These are phyloP conservation scores for Pyrrhosoma nymphula DNA, from an alignment of 2,888 invertebrate genomes.

Conservation along the genomic window DNA sequence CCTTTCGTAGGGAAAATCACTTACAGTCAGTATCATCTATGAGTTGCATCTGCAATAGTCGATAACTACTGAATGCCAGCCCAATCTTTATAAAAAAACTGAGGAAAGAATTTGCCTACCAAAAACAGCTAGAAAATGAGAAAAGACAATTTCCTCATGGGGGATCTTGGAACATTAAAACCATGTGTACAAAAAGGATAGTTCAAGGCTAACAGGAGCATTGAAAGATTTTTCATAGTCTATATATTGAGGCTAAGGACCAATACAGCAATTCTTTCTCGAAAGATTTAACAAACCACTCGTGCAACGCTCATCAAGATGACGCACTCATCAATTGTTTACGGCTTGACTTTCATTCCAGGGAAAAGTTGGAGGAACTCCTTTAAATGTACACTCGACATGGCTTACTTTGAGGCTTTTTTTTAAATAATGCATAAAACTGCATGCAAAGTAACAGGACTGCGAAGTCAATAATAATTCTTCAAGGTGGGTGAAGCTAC, in stretches of 20 bases:
- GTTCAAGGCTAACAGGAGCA: neutral
- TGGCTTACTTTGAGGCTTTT: constrained; percentile 48
- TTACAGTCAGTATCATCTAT: neutral
- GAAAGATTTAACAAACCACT: neutral
- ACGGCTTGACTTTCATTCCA: constrained; percentile 12
- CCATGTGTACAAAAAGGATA: neutral
- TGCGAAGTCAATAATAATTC: constrained; percentile 21
- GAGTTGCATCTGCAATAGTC: neutral
- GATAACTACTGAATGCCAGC: neutral
- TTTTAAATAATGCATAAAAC: neutral
- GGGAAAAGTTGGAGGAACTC: neutral
- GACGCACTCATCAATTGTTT: neutral
- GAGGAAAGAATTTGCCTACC: neutral
- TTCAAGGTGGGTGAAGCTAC: constrained; percentile 42
- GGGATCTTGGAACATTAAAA: neutral
- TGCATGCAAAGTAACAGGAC: constrained; percentile 28
- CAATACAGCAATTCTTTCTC: neutral
- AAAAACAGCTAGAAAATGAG: neutral
- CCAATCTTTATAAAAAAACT: neutral
- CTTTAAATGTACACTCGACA: constrained; percentile 64
- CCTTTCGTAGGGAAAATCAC: neutral
- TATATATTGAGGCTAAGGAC: neutral
- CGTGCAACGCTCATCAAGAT: neutral
- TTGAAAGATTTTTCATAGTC: neutral
- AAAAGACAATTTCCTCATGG: neutral